Base-by-base conservation (phyloP, 92 coral and sea anemone genomes). In the Zoanthus sociatus region DNA sequence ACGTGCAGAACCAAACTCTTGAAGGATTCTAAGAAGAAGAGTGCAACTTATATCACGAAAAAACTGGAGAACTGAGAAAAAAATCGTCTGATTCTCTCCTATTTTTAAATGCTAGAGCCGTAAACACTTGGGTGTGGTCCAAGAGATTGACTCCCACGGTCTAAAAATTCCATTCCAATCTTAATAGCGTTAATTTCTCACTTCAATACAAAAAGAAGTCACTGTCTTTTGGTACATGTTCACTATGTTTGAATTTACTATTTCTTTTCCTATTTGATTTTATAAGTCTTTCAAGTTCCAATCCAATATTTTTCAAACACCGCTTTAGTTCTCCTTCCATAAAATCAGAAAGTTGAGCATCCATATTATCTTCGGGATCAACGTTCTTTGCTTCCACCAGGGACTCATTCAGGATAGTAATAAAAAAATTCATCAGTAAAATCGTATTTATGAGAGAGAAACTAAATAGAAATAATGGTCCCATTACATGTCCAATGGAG, bases 291-390 rank as follows among this genome's bases (percentile, higher is more conserved):
- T 33, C 32, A 37, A 79, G 55, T 17, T 63, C 84, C 32, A 16
- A 9, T 45, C 55, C 56, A 44, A 79, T 79, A 10, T 79, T 73
- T 79, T 79, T 79, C 1, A 79, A 56, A 6, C 13, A 42, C 8
- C 50, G 18, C 61, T 37, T 63, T 14, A 79, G 33, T 9, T 79
- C 54, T 16, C 44, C 44, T 26, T 79, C 84, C 84, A 79, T 79
- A 47, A 79, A 79, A 3, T 61, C 84, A 15, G 84, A 64, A n/a
- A 79, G 84, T 21, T 79, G 84, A 4, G 84, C 73, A 45, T 79
- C 84, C 12, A 79, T n/a, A 37, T 63, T 63, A 42, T 79, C 58
- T 13, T 63, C 56, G 3, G 58, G 73, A 0, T n/a, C 37, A 33
- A 79, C 64, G 53, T 10, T 69, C 84, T 79, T 79, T 16, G 84